Conservation (phyloP, 2,113 vertebrate species). For the Vulpes lagopus region DNA sequence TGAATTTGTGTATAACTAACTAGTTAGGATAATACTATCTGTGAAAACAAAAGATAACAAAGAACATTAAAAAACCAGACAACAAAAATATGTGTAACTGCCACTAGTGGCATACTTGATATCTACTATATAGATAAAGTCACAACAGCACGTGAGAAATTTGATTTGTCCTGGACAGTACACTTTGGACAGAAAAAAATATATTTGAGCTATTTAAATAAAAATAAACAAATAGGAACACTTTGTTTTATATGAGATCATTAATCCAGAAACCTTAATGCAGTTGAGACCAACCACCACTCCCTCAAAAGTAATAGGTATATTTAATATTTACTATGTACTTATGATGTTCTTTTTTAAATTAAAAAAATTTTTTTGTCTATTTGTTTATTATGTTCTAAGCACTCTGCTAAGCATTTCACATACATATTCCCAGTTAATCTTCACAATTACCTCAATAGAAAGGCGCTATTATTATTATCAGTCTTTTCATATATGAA, state of each 20-base stretch:
- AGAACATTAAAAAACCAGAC: neutral
- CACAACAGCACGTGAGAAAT: neutral
- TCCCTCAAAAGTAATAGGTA: neutral
- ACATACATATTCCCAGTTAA: neutral
- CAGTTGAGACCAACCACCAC: neutral
- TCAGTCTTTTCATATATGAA: neutral
- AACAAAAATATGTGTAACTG: neutral
- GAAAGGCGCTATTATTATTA: neutral
- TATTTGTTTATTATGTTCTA: neutral
- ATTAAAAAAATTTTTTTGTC: too few relatives aligned
- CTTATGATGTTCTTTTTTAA: too few relatives aligned
- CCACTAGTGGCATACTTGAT: neutral
- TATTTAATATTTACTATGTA: neutral
- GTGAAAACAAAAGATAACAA: constrained; percentile 21
- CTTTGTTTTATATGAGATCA: neutral
- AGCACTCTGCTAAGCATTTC: neutral
- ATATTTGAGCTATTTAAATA: constrained; percentile 18
- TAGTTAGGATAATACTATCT: neutral
- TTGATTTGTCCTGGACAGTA: neutral
- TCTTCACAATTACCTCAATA: neutral
- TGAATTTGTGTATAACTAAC: neutral
- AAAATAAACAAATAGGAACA: neutral
- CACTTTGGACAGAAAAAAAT: neutral
- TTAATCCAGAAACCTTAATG: neutral
- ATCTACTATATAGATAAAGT: neutral